These are phyloP conservation scores for Drosophila fungiperda DNA, from an alignment of 2,888 invertebrate genomes.

Conservation along the genomic window DNA sequence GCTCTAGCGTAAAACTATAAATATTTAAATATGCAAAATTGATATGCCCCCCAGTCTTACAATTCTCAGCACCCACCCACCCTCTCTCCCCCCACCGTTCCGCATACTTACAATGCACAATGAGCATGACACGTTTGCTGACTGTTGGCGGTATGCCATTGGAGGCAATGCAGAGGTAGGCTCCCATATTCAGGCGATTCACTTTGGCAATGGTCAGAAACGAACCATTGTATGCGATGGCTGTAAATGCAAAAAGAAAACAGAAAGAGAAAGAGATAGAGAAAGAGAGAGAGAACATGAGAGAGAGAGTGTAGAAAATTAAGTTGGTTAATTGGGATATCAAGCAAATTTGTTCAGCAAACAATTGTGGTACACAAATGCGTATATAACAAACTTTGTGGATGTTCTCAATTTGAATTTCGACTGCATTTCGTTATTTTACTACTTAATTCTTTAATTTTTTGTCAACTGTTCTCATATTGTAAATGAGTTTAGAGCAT, in stretches of 20 bases:
- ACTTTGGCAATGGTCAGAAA: slow-evolving; percentile 90
- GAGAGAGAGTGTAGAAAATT: not conserved
- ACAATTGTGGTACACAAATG: slow-evolving; percentile 16
- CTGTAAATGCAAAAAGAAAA: slow-evolving; percentile 83
- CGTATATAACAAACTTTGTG: not conserved
- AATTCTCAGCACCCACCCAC: not conserved
- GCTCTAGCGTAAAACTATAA: slow-evolving; percentile 72
- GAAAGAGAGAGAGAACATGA: not conserved
- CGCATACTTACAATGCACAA: slow-evolving; percentile 92
- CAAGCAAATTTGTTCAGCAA: slow-evolving; percentile 31
- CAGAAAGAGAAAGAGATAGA: not conserved
- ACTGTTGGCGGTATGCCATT: slow-evolving; percentile 93
- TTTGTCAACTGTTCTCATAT: not conserved
- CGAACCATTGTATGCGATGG: slow-evolving; percentile 89
- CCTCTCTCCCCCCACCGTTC: not conserved
- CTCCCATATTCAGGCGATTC: slow-evolving; percentile 92
- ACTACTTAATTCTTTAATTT: not conserved
- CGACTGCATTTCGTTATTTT: not conserved
- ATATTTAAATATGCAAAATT: slow-evolving; percentile 78
- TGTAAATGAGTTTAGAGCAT: not conserved
- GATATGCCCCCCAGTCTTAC: slow-evolving; percentile 53
- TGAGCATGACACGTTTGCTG: slow-evolving; percentile 92
- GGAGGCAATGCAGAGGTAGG: slow-evolving; percentile 92
- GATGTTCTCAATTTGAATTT: not conserved
- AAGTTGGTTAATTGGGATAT: slow-evolving; percentile 36